Conservation (phyloP, 2,888 invertebrate species). For the Dinocampus coccinellae region DNA sequence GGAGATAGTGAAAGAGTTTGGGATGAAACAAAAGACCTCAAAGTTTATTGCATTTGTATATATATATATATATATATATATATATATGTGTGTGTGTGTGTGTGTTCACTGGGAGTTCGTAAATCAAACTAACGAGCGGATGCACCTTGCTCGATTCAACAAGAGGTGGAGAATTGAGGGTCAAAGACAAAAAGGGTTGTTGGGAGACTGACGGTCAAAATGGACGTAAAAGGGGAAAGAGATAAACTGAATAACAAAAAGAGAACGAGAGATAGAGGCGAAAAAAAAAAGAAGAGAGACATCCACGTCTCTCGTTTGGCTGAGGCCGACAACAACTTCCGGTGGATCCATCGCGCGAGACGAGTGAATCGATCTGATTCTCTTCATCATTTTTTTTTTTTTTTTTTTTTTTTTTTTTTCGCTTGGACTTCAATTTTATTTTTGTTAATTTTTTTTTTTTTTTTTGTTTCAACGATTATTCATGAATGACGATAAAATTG, state of each 20-base stretch:
- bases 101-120: conserved; percentile 37
- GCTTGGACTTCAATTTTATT: background rate
- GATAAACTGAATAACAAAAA: conserved; percentile 7
- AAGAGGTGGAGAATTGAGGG: conserved; percentile 9
- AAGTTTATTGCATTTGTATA: background rate
- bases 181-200: conserved; percentile 8
- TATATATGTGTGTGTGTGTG: background rate
- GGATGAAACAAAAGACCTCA: background rate
- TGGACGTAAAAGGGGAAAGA: background rate
- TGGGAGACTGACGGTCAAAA: background rate
- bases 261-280: conserved; percentile 1
- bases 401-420: background rate
- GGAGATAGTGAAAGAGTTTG: background rate
- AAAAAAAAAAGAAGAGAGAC: conserved; percentile 3
- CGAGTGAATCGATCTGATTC: conserved; percentile 15
- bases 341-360: conserved; percentile 19
- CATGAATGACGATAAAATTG: background rate
- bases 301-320: conserved; percentile 11
- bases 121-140: conserved; percentile 48
- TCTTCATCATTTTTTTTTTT: background rate
- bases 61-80: background rate
- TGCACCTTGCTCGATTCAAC: conserved; percentile 44
- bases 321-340: conserved; percentile 19
- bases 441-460: background rate
- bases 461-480: background rate